phyloP scores from a whole-genome alignment of 2,888 invertebrate genomes.

The Tridacna gigas region DNA sequence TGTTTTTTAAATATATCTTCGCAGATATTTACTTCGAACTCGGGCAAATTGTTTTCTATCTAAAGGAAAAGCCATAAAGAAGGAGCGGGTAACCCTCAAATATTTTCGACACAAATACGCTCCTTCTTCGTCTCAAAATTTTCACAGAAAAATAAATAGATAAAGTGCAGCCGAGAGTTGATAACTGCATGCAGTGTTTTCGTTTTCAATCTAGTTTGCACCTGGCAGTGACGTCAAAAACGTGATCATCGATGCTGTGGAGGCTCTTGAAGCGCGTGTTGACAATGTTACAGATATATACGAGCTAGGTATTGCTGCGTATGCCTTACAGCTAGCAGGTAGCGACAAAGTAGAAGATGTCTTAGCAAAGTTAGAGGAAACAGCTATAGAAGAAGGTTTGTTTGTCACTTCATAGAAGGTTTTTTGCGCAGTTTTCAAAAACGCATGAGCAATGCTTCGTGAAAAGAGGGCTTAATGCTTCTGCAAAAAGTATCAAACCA shows the following conservation, averaged over 20 bases:
- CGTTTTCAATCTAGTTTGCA: not conserved
- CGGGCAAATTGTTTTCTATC: too few species aligned
- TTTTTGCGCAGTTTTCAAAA: too few species aligned
- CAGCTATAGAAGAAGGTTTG: constrained; percentile 27
- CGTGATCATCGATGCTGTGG: not conserved
- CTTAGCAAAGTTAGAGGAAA: constrained; percentile 17
- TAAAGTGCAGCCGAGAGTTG: not conserved
- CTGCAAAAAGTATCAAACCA: too few species aligned
- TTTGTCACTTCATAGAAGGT: too few species aligned
- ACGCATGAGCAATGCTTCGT: too few species aligned
- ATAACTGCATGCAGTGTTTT: not conserved
- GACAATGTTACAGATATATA: constrained; percentile 9
- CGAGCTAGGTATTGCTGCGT: constrained; percentile 52
- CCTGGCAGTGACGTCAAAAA: not conserved
- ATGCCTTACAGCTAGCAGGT: constrained; percentile 31
- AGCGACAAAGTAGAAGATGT: constrained; percentile 34
- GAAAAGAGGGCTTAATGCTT: too few species aligned
- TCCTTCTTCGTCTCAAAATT: too few species aligned
- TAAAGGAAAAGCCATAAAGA: too few species aligned
- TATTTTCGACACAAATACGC: too few species aligned
- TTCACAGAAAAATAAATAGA: not conserved
- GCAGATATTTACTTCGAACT: too few species aligned
- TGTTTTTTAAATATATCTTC: too few species aligned
- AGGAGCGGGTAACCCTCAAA: too few species aligned
- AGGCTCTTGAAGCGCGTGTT: not conserved